phyloP scores from a whole-genome alignment of 1,140 invertebrate species.

The Goniozus legneri region DNA sequence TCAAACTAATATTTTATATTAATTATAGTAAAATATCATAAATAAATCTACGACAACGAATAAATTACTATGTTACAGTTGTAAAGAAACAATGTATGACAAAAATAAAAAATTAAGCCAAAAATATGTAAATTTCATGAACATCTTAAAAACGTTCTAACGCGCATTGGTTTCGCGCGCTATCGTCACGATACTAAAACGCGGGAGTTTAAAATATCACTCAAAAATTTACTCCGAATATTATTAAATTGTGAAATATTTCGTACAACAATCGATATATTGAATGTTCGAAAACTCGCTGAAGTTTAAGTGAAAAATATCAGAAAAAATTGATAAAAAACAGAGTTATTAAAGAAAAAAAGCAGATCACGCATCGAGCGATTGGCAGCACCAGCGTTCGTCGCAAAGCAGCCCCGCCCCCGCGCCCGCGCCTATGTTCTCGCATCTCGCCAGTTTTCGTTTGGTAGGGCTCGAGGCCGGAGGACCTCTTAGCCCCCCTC shows the following conservation, averaged over 20 bases:
- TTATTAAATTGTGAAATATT: too few species aligned
- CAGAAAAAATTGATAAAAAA: too few species aligned
- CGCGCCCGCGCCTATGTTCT: conserved; percentile 5
- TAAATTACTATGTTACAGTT: not conserved
- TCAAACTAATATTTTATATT: too few species aligned
- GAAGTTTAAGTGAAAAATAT: too few species aligned
- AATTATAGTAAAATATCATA: not conserved
- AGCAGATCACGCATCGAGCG: too few species aligned
- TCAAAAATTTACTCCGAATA: too few species aligned
- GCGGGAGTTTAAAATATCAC: not conserved
- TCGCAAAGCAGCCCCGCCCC: conserved; percentile 15
- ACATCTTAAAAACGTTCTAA: not conserved
- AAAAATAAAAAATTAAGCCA: not conserved
- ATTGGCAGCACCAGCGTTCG: conserved; percentile 25
- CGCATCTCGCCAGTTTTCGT: conserved; percentile 23
- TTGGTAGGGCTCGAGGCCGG: conserved; percentile 11
- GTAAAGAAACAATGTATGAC: not conserved
- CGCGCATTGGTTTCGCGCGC: not conserved
- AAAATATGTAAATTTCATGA: not conserved
- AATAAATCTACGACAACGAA: not conserved
- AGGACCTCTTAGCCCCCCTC: too few species aligned
- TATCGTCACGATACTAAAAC: not conserved
- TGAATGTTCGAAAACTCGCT: too few species aligned
- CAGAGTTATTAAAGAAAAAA: too few species aligned
- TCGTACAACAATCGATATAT: too few species aligned